Evolutionary conservation across 2,797 vertebrate species (phyloP), one percentile per base, ranked within the genome.

Genomic region (Oreortyx pictus): DNA sequence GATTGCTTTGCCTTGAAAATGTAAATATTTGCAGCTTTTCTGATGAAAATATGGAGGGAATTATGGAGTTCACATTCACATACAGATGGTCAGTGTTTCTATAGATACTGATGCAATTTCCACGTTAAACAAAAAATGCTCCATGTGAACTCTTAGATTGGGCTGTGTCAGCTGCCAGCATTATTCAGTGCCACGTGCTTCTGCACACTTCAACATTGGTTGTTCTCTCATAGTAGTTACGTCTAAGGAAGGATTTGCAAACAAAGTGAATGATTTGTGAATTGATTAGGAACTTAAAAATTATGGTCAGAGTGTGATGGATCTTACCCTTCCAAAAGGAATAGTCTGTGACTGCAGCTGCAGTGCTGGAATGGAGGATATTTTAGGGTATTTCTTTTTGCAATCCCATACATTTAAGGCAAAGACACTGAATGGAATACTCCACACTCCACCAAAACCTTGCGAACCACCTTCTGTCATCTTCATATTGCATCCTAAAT

Each of bases 281-380:
- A 50, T 81, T 88, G 85, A 86, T 86, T 47, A 83, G 87, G 19
- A 59, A 50, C 13, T n/a, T 56, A 70, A 92, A 92, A 85, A 25
- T 14, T 4, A 3, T 22, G 39, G 39, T 76, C n/a, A 6, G 47
- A 11, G 13, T 64, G 64, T 37, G 90, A 68, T 50, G 61, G 57
- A 81, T 65, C 2, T 4, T 37, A 20, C 35, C 1, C 1, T 62
- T 56, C 59, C 39, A 47, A 68, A 85, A 72, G 46, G 29, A 84
- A 33, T 47, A 82, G 39, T 37, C 20, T 61, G 35, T 78, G 54
- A 11, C 49, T 89, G 11, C 16, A 81, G 35, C 59, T 89, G 75
- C 88, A 74, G 52, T 57, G 31, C 75, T 85, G 90, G 49, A 73
- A 72, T 50, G 59, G 49, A 62, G 20, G 9, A 17, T 62, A 50